Evolutionary conservation across 2,888 invertebrate genomes (phyloP).

Genomic region (Argyresthia goedartella): DNA sequence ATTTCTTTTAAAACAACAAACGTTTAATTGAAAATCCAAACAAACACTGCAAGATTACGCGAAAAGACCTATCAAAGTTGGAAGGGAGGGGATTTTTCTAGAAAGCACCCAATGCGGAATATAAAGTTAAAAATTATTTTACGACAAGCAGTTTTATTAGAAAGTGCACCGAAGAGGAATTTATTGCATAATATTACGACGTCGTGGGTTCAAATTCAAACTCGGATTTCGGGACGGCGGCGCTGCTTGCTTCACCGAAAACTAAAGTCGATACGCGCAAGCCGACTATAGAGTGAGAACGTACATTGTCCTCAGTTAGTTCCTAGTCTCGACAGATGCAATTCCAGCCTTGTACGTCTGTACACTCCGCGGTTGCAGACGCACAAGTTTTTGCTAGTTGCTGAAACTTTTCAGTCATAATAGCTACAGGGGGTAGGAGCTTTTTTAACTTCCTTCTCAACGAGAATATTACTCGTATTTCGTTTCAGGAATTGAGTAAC

Average conservation of each 20-base stretch:
- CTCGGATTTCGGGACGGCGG: no score
- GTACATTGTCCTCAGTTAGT: no score
- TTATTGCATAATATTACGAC: conserved; percentile 19
- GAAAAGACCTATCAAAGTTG: no score
- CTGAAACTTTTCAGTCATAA: conserved; percentile 41
- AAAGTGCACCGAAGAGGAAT: conserved; percentile 15
- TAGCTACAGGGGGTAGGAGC: conserved; percentile 22
- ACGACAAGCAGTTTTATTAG: conserved; percentile 11
- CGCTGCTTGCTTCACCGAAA: no score
- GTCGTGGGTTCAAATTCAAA: neutral
- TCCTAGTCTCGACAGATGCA: no score
- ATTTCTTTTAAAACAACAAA: no score
- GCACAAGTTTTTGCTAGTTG: conserved; percentile 18
- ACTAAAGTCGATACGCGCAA: no score
- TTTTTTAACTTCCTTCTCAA: conserved; percentile 10
- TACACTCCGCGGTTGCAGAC: conserved; percentile 14
- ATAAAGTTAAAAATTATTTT: conserved; percentile 12
- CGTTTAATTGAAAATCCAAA: no score
- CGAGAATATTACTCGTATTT: neutral
- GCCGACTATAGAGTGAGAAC: no score
- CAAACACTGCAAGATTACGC: no score
- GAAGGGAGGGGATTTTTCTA: no score
- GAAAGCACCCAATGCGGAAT: no score
- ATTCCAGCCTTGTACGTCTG: neutral
- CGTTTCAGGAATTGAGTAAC: neutral